Evolutionary conservation across 1,140 invertebrate species (phyloP), one percentile per base, ranked within the genome.

Genomic region (Zaprionus tsacasi): DNA sequence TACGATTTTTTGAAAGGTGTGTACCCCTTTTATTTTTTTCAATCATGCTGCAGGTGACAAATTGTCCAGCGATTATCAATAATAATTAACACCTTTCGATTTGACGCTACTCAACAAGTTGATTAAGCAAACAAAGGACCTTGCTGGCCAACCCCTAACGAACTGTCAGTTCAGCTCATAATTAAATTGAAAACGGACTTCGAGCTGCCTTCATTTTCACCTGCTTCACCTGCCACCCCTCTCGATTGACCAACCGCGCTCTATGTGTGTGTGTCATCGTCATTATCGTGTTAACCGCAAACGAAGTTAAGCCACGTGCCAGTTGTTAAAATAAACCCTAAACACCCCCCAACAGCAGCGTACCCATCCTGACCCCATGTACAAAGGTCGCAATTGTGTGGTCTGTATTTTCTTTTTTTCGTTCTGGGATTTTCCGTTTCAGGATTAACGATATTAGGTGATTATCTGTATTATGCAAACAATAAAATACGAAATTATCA

Each of bases 401-500:
- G 69, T 60, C 36, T 27, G n/a, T 35, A 8, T 35, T 50, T 63
- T 50, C 25, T 25, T 17, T 67, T 7, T 38, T 56, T 43, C 6
- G 33, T 33, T 33, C 3, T 7, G 33, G 6, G 6, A 1, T 35
- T 7, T 70, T 63, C 12, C 25, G 33, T 35, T 30, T 45, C 43
- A 35, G 30, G 30, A 21, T 54, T 70, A 50, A 65, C 43, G 63
- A 40, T 36, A 73, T 74, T 87, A 73, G 27, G n/a, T 52, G 72
- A 88, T 88, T 87, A 86, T 79, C 55, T 72, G 71, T 52, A 61
- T 82, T 73, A 87, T 70, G 48, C 78, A 82, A 67, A 60, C 70
- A 79, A 82, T 76, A 70, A 87, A 87, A 87, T 74, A 60, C 33
- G 25, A 81, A 80, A 78, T 82, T 72, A 75, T 64, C 64, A 21